Evolutionary conservation across 2,888 invertebrate genomes (phyloP).

Genomic region (Danaus chrysippus): DNA sequence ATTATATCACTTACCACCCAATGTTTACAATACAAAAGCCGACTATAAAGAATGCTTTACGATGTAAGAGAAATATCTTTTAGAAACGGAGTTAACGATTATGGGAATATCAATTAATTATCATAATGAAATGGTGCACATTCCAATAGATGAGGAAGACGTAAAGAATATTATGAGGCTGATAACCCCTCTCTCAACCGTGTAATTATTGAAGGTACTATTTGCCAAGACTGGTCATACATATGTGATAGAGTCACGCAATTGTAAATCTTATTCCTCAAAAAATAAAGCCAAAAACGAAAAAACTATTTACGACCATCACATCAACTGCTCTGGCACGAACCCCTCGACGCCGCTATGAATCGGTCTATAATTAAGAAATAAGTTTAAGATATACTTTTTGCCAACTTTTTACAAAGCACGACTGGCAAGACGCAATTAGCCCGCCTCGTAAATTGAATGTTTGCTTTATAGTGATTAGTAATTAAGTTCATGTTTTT

Average conservation of each 20-base stretch:
- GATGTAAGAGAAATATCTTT: background rate
- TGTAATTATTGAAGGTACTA: constrained; percentile 75
- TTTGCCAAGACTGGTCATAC: constrained; percentile 54
- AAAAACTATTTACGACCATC: constrained; percentile 40
- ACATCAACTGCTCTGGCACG: constrained; percentile 56
- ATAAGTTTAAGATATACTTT: constrained; percentile 77
- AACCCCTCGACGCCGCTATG: constrained; percentile 68
- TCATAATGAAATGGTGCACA: constrained; percentile 39
- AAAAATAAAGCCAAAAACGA: constrained; percentile 40
- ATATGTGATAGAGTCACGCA: constrained; percentile 19
- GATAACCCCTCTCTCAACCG: constrained; percentile 72
- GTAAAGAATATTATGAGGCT: constrained; percentile 68
- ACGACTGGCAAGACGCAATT: constrained; percentile 70
- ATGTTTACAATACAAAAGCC: no score
- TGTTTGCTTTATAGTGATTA: constrained; percentile 79
- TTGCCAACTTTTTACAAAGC: constrained; percentile 73
- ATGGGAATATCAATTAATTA: constrained; percentile 25
- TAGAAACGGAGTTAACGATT: constrained; percentile 12
- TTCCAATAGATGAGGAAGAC: constrained; percentile 53
- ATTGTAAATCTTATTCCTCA: constrained; percentile 42
- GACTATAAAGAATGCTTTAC: no score
- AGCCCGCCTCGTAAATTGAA: constrained; percentile 78
- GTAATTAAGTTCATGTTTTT: constrained; percentile 73
- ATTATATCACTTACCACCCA: no score
- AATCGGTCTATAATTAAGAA: constrained; percentile 79